These are phyloP conservation scores for Marmota flaviventris DNA, from an alignment of 2,113 vertebrate species.

Conservation along the genomic window DNA sequence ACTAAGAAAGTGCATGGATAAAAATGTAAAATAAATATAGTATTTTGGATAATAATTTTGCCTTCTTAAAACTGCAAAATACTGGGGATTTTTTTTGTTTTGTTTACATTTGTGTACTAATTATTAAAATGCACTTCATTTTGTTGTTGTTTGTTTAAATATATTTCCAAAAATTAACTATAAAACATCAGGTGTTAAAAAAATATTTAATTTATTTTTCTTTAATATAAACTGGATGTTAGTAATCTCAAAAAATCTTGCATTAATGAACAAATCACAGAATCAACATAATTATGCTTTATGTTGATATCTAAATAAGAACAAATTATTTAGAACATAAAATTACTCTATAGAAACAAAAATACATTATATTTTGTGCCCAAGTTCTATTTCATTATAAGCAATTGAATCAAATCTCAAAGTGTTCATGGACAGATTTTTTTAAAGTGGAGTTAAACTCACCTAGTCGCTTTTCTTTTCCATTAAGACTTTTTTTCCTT, in stretches of 20 bases:
- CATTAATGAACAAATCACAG: neutral
- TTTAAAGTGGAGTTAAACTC: neutral
- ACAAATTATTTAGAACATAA: neutral
- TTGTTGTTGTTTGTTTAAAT: neutral
- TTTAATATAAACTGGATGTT: neutral
- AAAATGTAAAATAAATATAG: neutral
- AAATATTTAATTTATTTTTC: neutral
- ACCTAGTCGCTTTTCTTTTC: neutral
- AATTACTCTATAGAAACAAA: neutral
- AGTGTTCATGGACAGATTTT: neutral
- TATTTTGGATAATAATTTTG: neutral
- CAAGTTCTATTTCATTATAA: neutral
- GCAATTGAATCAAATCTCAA: neutral
- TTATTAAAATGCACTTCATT: neutral
- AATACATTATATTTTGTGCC: neutral
- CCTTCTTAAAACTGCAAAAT: neutral
- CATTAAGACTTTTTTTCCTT: neutral
- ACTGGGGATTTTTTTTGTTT: neutral
- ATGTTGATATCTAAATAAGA: neutral
- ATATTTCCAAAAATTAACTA: slow-evolving; percentile 2
- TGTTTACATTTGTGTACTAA: neutral
- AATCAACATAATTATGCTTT: neutral
- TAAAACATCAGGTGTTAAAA: neutral
- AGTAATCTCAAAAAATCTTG: neutral
- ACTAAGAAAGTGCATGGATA: neutral